Base-by-base conservation (phyloP, 2,888 invertebrate genomes). In the Teleogryllus oceanicus region DNA sequence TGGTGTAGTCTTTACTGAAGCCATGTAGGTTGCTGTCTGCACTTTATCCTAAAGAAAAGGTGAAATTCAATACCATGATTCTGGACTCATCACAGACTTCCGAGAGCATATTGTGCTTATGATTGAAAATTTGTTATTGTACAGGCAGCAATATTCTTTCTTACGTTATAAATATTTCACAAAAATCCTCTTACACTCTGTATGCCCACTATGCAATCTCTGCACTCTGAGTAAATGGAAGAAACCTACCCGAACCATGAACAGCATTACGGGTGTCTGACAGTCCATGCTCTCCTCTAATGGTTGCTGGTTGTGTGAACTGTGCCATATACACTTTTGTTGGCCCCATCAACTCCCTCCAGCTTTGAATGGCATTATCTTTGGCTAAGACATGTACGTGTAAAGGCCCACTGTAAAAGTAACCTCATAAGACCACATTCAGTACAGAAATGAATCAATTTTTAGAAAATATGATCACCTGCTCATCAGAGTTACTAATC, bases 251-350 rank as follows among this genome's bases (percentile, higher is more conserved):
- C 85, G 98, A 97, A 20, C 98, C 98, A 88, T 98, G 98, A 13
- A 94, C 93, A 2, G 95, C 96, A 89, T 98, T 98, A 84, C 98
- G 91, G 0, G 98, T 98, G 86, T 98, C 98, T 0, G 97, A 95
- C 21, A 98, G 88, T 0, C 98, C 98, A 88, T 93, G 96, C 85
- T 90, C 89, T 2, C 95, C 95, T 84, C 98, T 89, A 82, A 98
- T 92, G 79, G 93, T 92, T 79, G 92, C 86, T 0, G 97, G 97
- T 80, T 92, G 91, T 80, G 91, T 91, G 85, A 92, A 94, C 81
- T 95, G 92, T 0, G 95, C 93, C 86, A 92, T 92, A 85, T 89
- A 94, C 0, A 94, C 94, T 88, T 96, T 96, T 0, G 98, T 97
- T 2, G 97, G 97, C 0, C 98, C 98, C 89, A 98, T 92, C 78